Conservation (phyloP, 2,888 invertebrate genomes). For the Anarsia innoxiella region DNA sequence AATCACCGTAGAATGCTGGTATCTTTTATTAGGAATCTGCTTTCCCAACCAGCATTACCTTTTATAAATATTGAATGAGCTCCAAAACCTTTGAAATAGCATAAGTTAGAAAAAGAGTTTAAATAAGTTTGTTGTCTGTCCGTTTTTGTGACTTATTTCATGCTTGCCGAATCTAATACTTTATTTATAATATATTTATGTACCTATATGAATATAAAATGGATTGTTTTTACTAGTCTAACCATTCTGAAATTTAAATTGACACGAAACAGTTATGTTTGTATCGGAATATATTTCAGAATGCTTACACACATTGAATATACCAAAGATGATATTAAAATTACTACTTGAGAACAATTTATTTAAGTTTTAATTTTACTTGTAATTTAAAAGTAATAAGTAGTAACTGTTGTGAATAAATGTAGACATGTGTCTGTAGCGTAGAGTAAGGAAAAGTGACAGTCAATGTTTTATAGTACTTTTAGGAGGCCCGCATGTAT, state of each 20-base stretch:
- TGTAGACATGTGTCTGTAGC: no score
- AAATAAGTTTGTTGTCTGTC: no score
- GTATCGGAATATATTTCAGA: conserved; percentile 14
- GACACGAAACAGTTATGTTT: background rate
- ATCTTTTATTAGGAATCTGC: no score
- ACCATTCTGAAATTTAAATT: background rate
- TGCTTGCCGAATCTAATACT: conserved; percentile 1
- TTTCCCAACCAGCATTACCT: no score
- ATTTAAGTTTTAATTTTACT: conserved; percentile 28
- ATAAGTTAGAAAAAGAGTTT: no score
- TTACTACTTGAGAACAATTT: conserved; percentile 37
- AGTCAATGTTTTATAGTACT: no score
- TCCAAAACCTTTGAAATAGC: no score
- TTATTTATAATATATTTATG: background rate
- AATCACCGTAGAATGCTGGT: no score
- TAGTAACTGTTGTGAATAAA: conserved; percentile 32
- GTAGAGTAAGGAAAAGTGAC: no score
- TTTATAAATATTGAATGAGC: no score
- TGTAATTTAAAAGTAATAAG: conserved; percentile 22
- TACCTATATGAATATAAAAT: background rate
- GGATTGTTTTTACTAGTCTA: background rate
- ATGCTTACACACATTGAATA: conserved; percentile 37
- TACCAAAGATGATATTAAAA: conserved; percentile 70
- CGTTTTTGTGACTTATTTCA: background rate
- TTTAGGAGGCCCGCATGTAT: no score